Evolutionary conservation across 2,113 vertebrate species (phyloP).

Genomic region (Machaerirhynchus nigripectus): DNA sequence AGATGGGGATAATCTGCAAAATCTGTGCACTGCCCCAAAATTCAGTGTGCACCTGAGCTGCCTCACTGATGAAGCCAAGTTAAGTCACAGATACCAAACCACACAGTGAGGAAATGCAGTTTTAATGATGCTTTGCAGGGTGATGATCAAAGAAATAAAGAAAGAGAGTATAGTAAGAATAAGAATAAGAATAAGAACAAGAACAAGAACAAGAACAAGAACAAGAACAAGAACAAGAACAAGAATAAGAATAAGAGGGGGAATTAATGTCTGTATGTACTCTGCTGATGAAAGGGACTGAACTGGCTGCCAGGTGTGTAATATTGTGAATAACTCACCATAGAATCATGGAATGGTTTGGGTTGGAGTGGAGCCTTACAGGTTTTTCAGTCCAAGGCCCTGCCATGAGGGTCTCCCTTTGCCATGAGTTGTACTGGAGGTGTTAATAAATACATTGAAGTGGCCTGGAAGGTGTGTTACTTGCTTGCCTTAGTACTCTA

Average conservation of each 20-base stretch:
- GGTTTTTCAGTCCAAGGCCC: neutral
- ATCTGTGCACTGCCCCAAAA: neutral
- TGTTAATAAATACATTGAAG: neutral
- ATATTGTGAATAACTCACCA: neutral
- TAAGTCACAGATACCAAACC: neutral
- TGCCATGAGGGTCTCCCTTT: neutral
- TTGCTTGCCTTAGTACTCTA: neutral
- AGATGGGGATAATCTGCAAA: neutral
- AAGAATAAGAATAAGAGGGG: neutral
- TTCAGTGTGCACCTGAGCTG: neutral
- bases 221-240: no score
- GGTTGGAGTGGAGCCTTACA: neutral
- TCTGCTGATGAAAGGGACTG: neutral
- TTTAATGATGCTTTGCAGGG: neutral
- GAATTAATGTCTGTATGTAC: neutral
- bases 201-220: no score
- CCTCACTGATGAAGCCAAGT: neutral
- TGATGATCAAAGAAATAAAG: neutral
- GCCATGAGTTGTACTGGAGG: neutral
- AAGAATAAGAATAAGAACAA: no score
- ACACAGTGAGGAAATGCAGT: neutral
- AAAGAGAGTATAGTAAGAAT: no score
- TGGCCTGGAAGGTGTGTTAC: neutral
- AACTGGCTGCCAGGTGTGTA: neutral
- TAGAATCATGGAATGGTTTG: no score